Conservation (phyloP, 2,113 vertebrate species). For the Paraplagusia blochii region DNA sequence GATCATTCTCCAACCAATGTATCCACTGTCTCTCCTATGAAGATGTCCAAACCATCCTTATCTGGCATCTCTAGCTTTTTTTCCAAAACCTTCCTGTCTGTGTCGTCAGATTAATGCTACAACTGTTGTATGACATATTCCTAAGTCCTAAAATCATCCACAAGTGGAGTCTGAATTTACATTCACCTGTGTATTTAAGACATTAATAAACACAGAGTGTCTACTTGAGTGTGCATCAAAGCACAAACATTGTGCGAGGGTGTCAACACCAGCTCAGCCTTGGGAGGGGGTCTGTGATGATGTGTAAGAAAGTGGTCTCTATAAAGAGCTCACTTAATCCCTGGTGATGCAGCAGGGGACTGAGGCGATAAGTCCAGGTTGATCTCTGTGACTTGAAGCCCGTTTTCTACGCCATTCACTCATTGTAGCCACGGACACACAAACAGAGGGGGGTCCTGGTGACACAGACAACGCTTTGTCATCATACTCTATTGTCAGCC, state of each 20-base stretch:
- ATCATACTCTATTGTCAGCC: slow-evolving; percentile 44
- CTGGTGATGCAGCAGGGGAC: slow-evolving; percentile 33
- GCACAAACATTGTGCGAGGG: slow-evolving; percentile 22
- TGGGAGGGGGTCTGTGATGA: neutral
- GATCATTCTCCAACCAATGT: no score
- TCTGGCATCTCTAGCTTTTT: no score
- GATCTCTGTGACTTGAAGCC: slow-evolving; percentile 20
- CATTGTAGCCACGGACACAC: slow-evolving; percentile 31
- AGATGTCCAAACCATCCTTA: no score
- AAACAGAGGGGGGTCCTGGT: slow-evolving; percentile 7
- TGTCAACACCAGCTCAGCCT: slow-evolving; percentile 35
- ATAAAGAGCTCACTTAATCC: slow-evolving; percentile 53
- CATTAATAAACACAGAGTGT: no score
- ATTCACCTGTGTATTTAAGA: no score
- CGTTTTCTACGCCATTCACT: slow-evolving; percentile 27
- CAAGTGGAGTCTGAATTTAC: no score
- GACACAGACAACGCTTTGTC: slow-evolving; percentile 41
- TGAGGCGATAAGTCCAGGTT: slow-evolving; percentile 34
- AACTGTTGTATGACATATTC: no score
- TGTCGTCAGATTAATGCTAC: no score
- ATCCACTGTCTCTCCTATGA: no score
- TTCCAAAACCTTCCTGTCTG: no score
- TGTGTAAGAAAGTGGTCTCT: slow-evolving; percentile 11
- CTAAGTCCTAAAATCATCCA: no score
- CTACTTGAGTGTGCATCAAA: no score